These are phyloP conservation scores for Zaprionus gabonicus DNA, from an alignment of 1,140 invertebrate species.

Conservation along the genomic window DNA sequence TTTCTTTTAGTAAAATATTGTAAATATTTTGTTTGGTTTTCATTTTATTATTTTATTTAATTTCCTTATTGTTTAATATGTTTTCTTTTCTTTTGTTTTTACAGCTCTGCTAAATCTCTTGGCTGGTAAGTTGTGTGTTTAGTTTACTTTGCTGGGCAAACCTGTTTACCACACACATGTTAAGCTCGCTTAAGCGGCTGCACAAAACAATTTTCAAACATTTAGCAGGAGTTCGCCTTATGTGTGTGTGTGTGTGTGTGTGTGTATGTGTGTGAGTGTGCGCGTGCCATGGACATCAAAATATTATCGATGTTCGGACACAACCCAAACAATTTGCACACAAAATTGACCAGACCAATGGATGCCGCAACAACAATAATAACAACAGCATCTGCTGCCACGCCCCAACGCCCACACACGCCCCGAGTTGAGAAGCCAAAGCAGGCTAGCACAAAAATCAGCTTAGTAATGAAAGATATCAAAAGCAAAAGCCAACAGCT, in stretches of 20 bases:
- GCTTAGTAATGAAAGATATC: constrained; percentile 57
- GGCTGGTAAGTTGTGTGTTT: constrained; percentile 64
- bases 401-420: constrained; percentile 51
- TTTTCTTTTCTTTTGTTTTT: constrained; percentile 33
- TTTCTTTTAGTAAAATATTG: background rate
- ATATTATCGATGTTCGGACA: constrained; percentile 70
- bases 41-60: constrained; percentile 13
- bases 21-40: background rate
- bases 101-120: constrained; percentile 64
- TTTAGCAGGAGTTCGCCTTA: constrained; percentile 32
- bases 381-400: constrained; percentile 56
- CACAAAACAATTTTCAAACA: constrained; percentile 40
- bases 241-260: background rate
- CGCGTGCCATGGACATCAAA: constrained; percentile 40
- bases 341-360: constrained; percentile 60
- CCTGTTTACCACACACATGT: constrained; percentile 16
- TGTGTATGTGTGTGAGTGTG: background rate
- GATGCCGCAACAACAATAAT: constrained; percentile 27
- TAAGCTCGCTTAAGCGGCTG: constrained; percentile 15
- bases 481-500: constrained; percentile 66
- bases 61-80: constrained; percentile 13
- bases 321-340: constrained; percentile 74
- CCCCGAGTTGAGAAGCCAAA: constrained; percentile 1
- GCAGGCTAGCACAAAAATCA: constrained; percentile 59
- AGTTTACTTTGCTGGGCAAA: constrained; percentile 10